phyloP scores from a whole-genome alignment of 2,113 vertebrate species.

The Nerophis lumbriciformis region DNA sequence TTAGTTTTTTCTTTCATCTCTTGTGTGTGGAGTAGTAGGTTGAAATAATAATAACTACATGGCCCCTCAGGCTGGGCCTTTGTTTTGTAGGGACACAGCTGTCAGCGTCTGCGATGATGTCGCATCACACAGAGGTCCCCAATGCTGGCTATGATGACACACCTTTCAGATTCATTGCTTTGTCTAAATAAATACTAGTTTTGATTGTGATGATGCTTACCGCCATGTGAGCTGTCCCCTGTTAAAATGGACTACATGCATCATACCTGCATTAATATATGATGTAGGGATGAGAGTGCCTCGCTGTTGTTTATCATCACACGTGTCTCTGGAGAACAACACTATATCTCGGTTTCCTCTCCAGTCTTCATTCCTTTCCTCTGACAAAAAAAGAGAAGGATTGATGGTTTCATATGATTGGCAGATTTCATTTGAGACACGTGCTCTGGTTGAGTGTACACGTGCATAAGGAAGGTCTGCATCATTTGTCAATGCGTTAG shows the following conservation, averaged over 20 bases:
- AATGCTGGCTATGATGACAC: conserved; percentile 42
- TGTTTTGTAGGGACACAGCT: conserved; percentile 60
- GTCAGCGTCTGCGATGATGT: conserved; percentile 51
- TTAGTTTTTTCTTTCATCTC: not conserved
- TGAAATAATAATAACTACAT: conserved; percentile 38
- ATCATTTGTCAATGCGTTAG: not conserved
- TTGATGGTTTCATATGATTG: conserved; percentile 23
- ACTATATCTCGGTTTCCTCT: not conserved
- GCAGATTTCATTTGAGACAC: conserved; percentile 17
- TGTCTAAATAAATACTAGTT: conserved; percentile 44
- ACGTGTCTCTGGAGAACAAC: conserved; percentile 6
- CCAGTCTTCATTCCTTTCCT: conserved; percentile 1
- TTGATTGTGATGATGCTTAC: conserved; percentile 9
- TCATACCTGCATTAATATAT: conserved; percentile 7
- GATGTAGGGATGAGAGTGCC: conserved; percentile 2
- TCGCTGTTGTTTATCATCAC: conserved; percentile 13
- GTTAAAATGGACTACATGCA: conserved; percentile 17
- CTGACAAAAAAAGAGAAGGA: conserved; percentile 14
- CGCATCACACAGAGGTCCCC: conserved; percentile 37
- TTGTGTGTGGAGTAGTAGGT: not conserved
- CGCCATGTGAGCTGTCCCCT: not conserved
- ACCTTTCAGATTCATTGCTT: conserved; percentile 19
- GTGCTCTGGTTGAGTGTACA: conserved; percentile 3
- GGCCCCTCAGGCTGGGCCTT: conserved; percentile 34
- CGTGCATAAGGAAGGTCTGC: conserved; percentile 1